phyloP scores from a whole-genome alignment of 2,113 vertebrate genomes.

The Melanerpes formicivorus region DNA sequence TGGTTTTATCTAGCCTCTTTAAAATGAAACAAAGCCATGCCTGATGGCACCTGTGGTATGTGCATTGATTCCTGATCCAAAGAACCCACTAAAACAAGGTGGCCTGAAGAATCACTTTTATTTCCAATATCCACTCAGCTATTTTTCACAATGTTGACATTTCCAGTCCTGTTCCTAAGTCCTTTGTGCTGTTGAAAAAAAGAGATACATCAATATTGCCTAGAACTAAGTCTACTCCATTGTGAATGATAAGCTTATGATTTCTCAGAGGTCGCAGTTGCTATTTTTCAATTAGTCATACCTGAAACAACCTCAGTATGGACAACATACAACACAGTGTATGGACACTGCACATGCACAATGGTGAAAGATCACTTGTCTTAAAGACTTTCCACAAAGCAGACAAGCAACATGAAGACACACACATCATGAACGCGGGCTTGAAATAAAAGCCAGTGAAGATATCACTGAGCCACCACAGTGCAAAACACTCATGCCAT shows the following conservation, averaged over 20 bases:
- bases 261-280: neutral
- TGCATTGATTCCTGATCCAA: too few relatives aligned
- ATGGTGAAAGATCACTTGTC: accelerated
- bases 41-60: too few relatives aligned
- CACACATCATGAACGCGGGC: neutral
- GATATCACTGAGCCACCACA: neutral
- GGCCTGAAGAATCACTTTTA: neutral
- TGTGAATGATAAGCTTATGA: neutral
- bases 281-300: neutral
- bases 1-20: too few relatives aligned
- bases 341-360: neutral
- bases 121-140: neutral
- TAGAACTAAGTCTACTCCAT: neutral
- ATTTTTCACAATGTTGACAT: neutral
- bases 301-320: accelerated
- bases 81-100: neutral
- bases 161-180: neutral
- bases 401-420: neutral
- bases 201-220: too few relatives aligned
- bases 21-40: too few relatives aligned
- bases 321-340: neutral
- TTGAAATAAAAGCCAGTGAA: neutral
- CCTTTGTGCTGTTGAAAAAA: neutral
- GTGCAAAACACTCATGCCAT: neutral
- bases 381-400: neutral